These are phyloP conservation scores for Argynnis bischoffii DNA, from an alignment of 2,888 invertebrate species.

Conservation along the genomic window DNA sequence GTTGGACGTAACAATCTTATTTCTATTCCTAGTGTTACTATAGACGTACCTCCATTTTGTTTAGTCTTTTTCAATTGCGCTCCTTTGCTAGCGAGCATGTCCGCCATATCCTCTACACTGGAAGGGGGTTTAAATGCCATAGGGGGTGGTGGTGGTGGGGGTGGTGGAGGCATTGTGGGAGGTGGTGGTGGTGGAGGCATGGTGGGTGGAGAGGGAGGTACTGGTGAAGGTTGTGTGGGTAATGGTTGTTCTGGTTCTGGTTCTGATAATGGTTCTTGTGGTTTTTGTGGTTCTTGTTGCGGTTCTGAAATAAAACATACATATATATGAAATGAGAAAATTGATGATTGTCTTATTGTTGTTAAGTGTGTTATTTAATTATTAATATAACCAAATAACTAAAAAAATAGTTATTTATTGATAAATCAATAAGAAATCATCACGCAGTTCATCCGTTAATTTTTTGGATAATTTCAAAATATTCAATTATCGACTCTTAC, in stretches of 20 bases:
- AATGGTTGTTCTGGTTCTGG: neutral
- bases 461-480: too few relatives aligned
- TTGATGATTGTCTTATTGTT: too few relatives aligned
- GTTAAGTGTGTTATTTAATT: too few relatives aligned
- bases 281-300: conserved; percentile 15
- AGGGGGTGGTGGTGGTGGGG: conserved; percentile 73
- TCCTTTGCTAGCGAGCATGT: conserved; percentile 81
- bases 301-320: conserved; percentile 19
- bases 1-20: too few relatives aligned
- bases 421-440: too few relatives aligned
- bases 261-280: neutral
- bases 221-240: conserved; percentile 22
- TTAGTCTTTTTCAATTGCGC: conserved; percentile 77
- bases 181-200: conserved; percentile 41
- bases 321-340: too few relatives aligned
- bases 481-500: too few relatives aligned
- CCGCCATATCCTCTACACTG: conserved; percentile 77
- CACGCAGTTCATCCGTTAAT: too few relatives aligned
- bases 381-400: too few relatives aligned
- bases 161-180: conserved; percentile 57
- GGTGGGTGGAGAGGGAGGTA: conserved; percentile 29
- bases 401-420: too few relatives aligned
- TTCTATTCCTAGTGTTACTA: neutral
- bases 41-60: conserved; percentile 74
- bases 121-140: conserved; percentile 51